Conservation (phyloP, 2,888 invertebrate species). For the Dexiosoma caninum region DNA sequence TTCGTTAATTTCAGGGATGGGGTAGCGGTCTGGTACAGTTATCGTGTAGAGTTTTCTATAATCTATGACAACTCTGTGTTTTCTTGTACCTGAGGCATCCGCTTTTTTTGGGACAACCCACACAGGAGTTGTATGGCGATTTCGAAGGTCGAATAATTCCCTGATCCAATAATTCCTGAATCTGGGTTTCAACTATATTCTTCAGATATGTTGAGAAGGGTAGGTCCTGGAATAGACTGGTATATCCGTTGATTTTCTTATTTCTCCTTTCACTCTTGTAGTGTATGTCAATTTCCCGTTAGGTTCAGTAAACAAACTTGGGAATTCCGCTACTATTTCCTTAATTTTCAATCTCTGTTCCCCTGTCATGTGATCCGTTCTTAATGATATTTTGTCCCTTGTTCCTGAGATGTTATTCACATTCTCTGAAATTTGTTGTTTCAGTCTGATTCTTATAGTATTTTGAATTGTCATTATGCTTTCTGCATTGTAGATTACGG, state of each 20-base stretch:
- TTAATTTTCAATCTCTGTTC: background rate
- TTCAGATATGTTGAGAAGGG: background rate
- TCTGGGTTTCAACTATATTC: background rate
- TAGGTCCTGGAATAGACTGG: background rate
- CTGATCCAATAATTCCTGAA: background rate
- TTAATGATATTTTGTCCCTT: background rate
- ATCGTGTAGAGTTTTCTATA: background rate
- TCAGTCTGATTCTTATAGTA: background rate
- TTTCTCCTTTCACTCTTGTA: background rate
- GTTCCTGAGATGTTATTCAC: conserved; percentile 12
- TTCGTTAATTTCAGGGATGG: background rate
- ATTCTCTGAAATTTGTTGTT: background rate
- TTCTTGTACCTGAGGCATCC: background rate
- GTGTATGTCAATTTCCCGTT: background rate
- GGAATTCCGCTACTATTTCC: background rate
- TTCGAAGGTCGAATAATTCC: background rate
- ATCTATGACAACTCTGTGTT: background rate
- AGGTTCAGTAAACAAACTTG: background rate
- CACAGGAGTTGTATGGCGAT: background rate
- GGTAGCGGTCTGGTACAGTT: background rate
- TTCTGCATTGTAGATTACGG: background rate
- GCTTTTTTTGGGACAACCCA: background rate
- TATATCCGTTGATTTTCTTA: background rate
- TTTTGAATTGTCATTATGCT: conserved; percentile 4
- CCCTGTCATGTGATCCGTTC: conserved; percentile 7